Conservation (phyloP, 2,888 invertebrate species). For the Arrhopalites spinosus region DNA sequence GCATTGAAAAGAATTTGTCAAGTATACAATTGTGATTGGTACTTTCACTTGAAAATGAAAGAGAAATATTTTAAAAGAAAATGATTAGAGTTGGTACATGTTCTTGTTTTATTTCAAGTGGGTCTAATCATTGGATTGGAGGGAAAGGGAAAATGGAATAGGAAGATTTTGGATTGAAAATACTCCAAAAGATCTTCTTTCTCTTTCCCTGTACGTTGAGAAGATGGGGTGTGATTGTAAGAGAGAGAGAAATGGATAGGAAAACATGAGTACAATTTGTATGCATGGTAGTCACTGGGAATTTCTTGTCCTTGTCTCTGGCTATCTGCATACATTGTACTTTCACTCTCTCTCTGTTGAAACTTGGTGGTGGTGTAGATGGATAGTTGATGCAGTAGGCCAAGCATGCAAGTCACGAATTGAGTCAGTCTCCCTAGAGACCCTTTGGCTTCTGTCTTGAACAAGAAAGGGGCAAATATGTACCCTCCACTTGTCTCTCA, state of each 20-base stretch:
- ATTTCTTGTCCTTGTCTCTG: neutral
- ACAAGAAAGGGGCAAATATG: slow-evolving; percentile 12
- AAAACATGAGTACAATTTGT: slow-evolving; percentile 28
- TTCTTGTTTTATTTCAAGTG: too few species aligned
- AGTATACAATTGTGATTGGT: neutral
- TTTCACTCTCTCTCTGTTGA: neutral
- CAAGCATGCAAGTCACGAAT: slow-evolving; percentile 45
- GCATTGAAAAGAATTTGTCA: neutral
- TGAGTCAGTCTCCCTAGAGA: slow-evolving; percentile 39
- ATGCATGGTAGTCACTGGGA: slow-evolving; percentile 4
- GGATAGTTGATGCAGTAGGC: slow-evolving; percentile 30
- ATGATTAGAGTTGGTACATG: neutral
- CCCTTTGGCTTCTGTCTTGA: slow-evolving; percentile 39
- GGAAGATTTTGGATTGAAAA: too few species aligned
- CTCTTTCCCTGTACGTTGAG: too few species aligned
- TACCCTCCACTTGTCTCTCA: slow-evolving; percentile 5
- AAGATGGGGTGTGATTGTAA: neutral
- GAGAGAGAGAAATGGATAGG: slow-evolving; percentile 5
- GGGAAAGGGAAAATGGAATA: too few species aligned
- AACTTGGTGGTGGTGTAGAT: slow-evolving; percentile 9
- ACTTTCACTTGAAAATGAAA: neutral
- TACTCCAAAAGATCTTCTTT: too few species aligned
- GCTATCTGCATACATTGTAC: slow-evolving; percentile 2
- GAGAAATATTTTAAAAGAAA: neutral
- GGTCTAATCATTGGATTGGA: slow-evolving; percentile 6